A percentile compares a stretch with the other conserved stretches of the same genome.
phyloP scores from a whole-genome alignment of 2,113 vertebrate genomes.

The Rynchops niger region DNA sequence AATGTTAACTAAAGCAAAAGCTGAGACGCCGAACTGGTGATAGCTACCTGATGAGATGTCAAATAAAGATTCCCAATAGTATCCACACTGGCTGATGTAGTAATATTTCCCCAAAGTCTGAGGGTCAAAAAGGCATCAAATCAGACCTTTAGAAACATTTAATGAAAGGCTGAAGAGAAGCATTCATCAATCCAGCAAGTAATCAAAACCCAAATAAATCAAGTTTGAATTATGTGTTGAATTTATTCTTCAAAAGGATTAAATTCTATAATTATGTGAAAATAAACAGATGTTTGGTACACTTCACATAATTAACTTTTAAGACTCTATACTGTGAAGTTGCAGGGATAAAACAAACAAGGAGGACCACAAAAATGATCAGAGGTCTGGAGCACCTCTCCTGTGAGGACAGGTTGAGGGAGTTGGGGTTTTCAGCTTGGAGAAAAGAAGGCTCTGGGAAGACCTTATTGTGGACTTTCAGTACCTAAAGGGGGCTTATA shows the following conservation, averaged over 20 bases:
- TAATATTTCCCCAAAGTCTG: neutral
- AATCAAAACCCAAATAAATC: neutral
- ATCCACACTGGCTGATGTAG: neutral
- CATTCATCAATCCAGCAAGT: neutral
- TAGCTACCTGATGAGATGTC: neutral
- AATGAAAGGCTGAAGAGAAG: neutral
- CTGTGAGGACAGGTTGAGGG: neutral
- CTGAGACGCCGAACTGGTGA: neutral
- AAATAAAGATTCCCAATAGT: neutral
- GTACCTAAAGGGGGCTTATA: neutral
- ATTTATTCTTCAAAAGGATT: neutral
- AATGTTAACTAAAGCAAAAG: neutral
- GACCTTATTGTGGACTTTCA: neutral
- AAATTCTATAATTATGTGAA: neutral
- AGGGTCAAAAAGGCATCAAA: neutral
- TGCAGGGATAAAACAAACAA: neutral
- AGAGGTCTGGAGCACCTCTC: neutral
- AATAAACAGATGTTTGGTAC: neutral
- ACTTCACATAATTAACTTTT: neutral
- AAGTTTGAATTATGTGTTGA: neutral
- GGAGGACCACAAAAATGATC: neutral
- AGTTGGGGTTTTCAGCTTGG: neutral
- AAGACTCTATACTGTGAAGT: neutral
- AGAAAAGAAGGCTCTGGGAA: neutral
- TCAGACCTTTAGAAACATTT: neutral